Conservation (phyloP, 2,797 vertebrate genomes). For the Lycodopsis pacificus region DNA sequence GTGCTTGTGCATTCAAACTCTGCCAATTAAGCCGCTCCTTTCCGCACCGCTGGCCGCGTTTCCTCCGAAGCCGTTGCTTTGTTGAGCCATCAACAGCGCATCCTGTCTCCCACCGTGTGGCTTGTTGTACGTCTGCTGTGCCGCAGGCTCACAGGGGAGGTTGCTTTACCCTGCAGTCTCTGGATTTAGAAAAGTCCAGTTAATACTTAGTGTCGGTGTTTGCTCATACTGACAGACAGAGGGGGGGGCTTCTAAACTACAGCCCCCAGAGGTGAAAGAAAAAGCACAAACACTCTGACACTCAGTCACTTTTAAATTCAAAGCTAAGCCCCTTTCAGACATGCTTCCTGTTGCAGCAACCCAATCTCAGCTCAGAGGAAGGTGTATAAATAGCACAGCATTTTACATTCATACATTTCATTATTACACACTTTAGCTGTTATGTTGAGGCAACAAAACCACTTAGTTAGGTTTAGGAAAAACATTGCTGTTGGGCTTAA, state of each 20-base stretch:
- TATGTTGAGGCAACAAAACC: background rate
- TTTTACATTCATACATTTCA: background rate
- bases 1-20: constrained; percentile 68
- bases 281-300: constrained; percentile 15
- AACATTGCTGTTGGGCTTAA: background rate
- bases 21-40: constrained; percentile 78
- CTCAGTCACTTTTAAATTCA: constrained; percentile 8
- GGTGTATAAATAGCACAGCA: background rate
- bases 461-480: background rate
- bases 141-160: constrained; percentile 35
- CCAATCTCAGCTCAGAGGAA: background rate
- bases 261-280: constrained; percentile 19
- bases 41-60: constrained; percentile 72
- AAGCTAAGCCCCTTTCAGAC: background rate
- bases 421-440: background rate
- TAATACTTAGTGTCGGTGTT: constrained; percentile 51
- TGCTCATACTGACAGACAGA: constrained; percentile 51
- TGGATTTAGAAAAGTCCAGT: constrained; percentile 56
- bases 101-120: constrained; percentile 59
- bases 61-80: constrained; percentile 62
- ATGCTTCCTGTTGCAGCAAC: background rate
- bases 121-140: constrained; percentile 47
- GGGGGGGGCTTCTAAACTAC: constrained; percentile 8
- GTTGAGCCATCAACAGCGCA: constrained; percentile 62
- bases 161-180: constrained; percentile 46